Evolutionary conservation across 2,797 vertebrate species (phyloP).

Genomic region (Setipinna tenuifilis): DNA sequence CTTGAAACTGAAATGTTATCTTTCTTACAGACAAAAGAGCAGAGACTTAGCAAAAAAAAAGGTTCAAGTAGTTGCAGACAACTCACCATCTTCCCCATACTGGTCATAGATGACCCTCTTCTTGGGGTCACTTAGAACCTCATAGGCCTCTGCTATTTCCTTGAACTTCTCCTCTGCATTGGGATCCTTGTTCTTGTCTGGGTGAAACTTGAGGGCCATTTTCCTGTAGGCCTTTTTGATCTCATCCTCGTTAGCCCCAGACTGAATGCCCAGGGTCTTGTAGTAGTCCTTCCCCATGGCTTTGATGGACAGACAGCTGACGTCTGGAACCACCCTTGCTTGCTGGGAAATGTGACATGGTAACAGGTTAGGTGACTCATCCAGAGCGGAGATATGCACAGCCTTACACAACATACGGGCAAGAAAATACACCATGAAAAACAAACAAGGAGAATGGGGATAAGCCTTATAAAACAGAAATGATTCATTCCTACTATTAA

Average conservation of each 20-base stretch:
- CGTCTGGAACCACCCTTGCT: conserved; percentile 54
- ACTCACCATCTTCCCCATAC: conserved; percentile 96
- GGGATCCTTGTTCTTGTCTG: conserved; percentile 97
- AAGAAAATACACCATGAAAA: background rate
- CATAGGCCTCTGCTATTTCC: conserved; percentile 96
- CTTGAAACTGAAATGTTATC: background rate
- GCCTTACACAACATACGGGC: background rate
- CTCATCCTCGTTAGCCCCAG: conserved; percentile 93
- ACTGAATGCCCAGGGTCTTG: conserved; percentile 92
- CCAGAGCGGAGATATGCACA: conserved; percentile 23
- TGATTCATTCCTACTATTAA: background rate
- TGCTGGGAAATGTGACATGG: conserved; percentile 38
- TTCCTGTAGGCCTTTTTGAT: conserved; percentile 97
- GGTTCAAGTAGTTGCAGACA: background rate
- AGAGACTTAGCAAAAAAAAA: background rate
- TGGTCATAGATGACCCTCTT: conserved; percentile 94
- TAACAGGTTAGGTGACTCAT: conserved; percentile 32
- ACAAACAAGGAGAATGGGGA: background rate
- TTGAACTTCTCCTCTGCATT: conserved; percentile 96
- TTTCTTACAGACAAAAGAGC: background rate
- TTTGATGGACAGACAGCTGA: conserved; percentile 61
- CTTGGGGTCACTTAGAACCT: conserved; percentile 97
- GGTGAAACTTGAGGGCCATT: conserved; percentile 97
- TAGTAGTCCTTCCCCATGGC: conserved; percentile 99
- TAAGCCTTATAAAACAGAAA: background rate